Percentiles rank a stretch among this genome's conserved stretches.
phyloP scores from a whole-genome alignment of 2,888 invertebrate genomes.

The Drosophila seclusa region DNA sequence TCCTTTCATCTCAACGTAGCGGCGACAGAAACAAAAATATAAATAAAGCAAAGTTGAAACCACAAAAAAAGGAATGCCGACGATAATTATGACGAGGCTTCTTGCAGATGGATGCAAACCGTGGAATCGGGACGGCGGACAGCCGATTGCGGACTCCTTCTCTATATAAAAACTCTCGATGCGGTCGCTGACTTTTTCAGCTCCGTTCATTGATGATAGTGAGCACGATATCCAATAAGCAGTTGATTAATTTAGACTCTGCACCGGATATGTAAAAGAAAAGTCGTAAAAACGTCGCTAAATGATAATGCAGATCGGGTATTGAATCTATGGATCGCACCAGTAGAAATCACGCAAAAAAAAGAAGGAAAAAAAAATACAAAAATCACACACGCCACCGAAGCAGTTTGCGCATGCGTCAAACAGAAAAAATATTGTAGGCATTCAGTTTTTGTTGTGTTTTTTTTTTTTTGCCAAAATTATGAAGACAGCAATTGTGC shows the following conservation, averaged over 20 bases:
- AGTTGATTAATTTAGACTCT: slow-evolving; percentile 76
- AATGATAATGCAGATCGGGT: slow-evolving; percentile 60
- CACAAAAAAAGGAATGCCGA: slow-evolving; percentile 35
- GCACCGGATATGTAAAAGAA: slow-evolving; percentile 75
- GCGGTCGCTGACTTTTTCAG: slow-evolving; percentile 57
- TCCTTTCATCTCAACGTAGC: slow-evolving; percentile 39
- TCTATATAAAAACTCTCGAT: slow-evolving; percentile 29
- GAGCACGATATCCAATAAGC: slow-evolving; percentile 70
- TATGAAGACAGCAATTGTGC: slow-evolving; percentile 57
- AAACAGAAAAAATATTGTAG: slow-evolving; percentile 47
- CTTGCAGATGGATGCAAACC: slow-evolving; percentile 26
- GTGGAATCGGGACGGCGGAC: not conserved
- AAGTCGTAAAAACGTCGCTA: slow-evolving; percentile 63
- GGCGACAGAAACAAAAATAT: slow-evolving; percentile 3
- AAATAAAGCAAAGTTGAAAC: slow-evolving; percentile 12
- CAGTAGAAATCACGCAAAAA: slow-evolving; percentile 55
- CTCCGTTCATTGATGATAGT: slow-evolving; percentile 40
- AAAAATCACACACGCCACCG: slow-evolving; percentile 40
- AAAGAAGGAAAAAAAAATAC: slow-evolving; percentile 11
- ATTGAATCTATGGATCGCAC: slow-evolving; percentile 26
- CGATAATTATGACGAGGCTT: slow-evolving; percentile 76
- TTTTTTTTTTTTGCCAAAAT: slow-evolving; percentile 37
- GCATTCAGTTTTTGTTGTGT: slow-evolving; percentile 35
- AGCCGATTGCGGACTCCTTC: slow-evolving; percentile 5
- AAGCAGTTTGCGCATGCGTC: slow-evolving; percentile 46